Evolutionary conservation across 2,797 vertebrate species (phyloP).

Genomic region (Australoheros facetus): DNA sequence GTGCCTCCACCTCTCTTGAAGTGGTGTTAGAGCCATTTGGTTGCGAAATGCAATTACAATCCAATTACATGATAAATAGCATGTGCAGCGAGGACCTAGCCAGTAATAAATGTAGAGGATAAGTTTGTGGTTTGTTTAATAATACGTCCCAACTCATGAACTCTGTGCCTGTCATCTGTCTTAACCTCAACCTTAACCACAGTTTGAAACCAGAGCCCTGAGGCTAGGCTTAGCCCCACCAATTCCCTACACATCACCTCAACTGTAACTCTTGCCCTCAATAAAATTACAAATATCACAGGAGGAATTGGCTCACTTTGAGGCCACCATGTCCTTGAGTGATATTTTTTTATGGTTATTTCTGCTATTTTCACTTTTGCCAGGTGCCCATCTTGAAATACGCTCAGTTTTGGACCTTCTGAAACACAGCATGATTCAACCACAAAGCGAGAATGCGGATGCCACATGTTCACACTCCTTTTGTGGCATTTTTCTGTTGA

Average conservation of each 20-base stretch:
- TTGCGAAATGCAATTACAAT: conserved; percentile 77
- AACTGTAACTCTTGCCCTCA: conserved; percentile 68
- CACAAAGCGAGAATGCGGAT: conserved; percentile 24
- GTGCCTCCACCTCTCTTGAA: conserved; percentile 60
- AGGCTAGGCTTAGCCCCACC: conserved; percentile 63
- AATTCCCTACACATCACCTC: conserved; percentile 69
- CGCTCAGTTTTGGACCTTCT: conserved; percentile 37
- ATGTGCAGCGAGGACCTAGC: conserved; percentile 66
- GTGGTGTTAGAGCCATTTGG: conserved; percentile 67
- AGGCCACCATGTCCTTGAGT: conserved; percentile 54
- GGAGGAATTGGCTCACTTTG: conserved; percentile 64
- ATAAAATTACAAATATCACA: conserved; percentile 74
- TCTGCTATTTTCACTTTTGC: conserved; percentile 49
- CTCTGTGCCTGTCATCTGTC: conserved; percentile 75
- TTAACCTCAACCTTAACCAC: conserved; percentile 77
- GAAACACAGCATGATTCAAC: conserved; percentile 31
- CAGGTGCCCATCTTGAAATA: conserved; percentile 41
- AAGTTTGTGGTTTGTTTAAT: conserved; percentile 80
- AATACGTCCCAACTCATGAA: conserved; percentile 76
- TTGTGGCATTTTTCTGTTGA: conserved; percentile 39
- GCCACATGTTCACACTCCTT: conserved; percentile 10
- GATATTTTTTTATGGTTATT: conserved; percentile 43
- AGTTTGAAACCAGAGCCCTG: conserved; percentile 67
- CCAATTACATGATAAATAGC: conserved; percentile 80
- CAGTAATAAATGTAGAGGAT: conserved; percentile 77